Percentiles rank a stretch among this genome's conserved stretches.
These are phyloP conservation scores for Tipula confusa DNA, from an alignment of 2,888 invertebrate species.

Conservation along the genomic window DNA sequence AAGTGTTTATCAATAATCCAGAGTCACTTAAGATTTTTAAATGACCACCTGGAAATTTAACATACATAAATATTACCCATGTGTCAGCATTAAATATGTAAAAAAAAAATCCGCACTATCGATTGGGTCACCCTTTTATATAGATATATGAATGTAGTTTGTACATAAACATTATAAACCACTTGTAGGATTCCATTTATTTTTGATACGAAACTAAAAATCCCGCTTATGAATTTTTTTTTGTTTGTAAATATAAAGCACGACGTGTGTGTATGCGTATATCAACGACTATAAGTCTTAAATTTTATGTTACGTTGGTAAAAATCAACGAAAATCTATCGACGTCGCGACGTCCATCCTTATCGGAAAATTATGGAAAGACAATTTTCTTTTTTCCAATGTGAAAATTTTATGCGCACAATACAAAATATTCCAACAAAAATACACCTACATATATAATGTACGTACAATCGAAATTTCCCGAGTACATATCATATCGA, in stretches of 20 bases:
- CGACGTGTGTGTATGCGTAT: not conserved
- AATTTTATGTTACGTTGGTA: conserved; percentile 43
- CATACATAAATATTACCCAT: no score
- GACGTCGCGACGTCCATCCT: conserved; percentile 40
- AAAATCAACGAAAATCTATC: conserved; percentile 49
- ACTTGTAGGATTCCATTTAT: not conserved
- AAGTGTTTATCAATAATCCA: no score
- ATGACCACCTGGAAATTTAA: no score
- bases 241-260: not conserved
- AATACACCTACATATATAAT: no score
- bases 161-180: not conserved
- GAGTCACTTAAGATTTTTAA: no score
- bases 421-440: not conserved
- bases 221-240: not conserved
- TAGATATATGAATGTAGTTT: no score
- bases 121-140: no score
- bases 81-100: no score
- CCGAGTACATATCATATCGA: not conserved
- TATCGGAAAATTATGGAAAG: conserved; percentile 28
- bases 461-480: not conserved
- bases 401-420: not conserved
- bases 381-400: conserved; percentile 12
- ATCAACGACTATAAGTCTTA: not conserved
- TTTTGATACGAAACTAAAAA: not conserved
- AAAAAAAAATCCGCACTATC: no score